Conservation (phyloP, 1,140 invertebrate genomes). For the Augochlora pura region DNA sequence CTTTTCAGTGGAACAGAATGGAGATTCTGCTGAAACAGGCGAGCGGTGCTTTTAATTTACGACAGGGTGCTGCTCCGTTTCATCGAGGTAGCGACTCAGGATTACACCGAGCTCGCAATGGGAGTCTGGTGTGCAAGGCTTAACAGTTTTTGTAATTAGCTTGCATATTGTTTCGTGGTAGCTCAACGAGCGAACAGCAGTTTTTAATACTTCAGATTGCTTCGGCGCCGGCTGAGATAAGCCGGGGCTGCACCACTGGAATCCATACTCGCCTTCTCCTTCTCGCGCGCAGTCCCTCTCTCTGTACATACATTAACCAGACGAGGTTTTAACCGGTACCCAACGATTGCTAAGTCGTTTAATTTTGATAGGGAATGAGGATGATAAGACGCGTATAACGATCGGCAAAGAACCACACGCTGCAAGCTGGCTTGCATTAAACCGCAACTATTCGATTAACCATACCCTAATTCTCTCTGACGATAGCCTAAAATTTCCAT, state of each 20-base stretch:
- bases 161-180: conserved; percentile 11
- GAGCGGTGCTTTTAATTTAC: background rate
- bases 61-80: background rate
- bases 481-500: no score
- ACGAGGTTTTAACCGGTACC: background rate
- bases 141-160: conserved; percentile 43
- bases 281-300: no score
- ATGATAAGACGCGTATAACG: background rate
- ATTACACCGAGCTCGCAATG: background rate
- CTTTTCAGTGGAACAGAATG: background rate
- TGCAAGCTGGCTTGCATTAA: background rate
- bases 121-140: background rate
- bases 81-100: conserved; percentile 4
- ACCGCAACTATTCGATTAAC: no score
- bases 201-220: conserved; percentile 38
- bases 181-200: background rate
- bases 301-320: conserved; percentile 2
- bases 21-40: background rate
- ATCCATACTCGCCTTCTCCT: no score
- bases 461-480: no score
- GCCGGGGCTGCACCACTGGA: background rate
- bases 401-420: background rate
- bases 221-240: conserved; percentile 19
- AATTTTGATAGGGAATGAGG: conserved; percentile 1
- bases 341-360: conserved; percentile 17